These are phyloP conservation scores for Lepilemur ruficaudatus DNA, from an alignment of 2,797 vertebrate genomes.

Conservation along the genomic window DNA sequence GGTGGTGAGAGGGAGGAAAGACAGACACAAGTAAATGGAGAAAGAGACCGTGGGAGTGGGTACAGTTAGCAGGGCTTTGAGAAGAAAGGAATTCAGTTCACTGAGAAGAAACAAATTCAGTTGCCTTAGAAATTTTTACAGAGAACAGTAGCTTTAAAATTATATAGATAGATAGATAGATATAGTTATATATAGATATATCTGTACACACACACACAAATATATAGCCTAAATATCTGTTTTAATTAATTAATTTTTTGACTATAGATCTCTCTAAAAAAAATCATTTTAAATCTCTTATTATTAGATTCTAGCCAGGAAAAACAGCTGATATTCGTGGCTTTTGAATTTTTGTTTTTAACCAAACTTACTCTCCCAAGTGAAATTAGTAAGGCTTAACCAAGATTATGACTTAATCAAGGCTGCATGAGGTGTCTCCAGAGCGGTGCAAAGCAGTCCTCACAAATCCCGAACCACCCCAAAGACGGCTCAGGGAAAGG, in stretches of 20 bases:
- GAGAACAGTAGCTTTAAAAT: no score
- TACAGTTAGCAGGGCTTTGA: not conserved
- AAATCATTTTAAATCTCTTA: not conserved
- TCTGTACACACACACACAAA: no score
- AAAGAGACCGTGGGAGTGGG: not conserved
- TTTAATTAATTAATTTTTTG: not conserved
- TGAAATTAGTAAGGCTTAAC: not conserved
- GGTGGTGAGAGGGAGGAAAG: not conserved
- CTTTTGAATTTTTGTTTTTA: not conserved
- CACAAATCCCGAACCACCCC: no score
- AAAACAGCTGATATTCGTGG: not conserved
- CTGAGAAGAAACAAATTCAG: not conserved
- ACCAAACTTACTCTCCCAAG: not conserved
- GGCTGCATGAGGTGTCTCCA: no score
- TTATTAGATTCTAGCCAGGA: not conserved
- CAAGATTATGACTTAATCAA: not conserved
- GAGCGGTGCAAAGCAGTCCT: no score
- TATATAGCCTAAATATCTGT: not conserved
- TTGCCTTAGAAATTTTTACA: no score
- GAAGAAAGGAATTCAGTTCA: not conserved
- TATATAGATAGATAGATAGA: no score
- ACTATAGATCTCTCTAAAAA: not conserved
- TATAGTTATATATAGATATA: accelerated
- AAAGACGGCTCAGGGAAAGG: no score
- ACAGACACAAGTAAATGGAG: not conserved